Conservation (phyloP, 2,797 vertebrate species). For the Siniperca scherzeri region DNA sequence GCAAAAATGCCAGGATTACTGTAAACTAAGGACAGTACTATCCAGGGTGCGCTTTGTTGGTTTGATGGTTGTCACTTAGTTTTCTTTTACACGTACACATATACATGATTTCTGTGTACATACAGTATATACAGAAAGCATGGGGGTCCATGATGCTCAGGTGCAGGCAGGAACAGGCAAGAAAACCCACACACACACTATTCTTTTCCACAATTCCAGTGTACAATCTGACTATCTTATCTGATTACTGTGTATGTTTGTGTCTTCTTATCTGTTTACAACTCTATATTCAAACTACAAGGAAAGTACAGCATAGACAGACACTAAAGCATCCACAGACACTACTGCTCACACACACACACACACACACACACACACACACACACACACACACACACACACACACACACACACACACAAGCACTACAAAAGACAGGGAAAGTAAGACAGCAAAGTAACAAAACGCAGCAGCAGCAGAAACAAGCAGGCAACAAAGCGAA, state of each 20-base stretch:
- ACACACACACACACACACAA: slow-evolving; percentile 21
- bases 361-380: background rate
- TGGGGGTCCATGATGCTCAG: background rate
- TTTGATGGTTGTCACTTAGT: background rate
- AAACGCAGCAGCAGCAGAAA: slow-evolving; percentile 84
- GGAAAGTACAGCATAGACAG: slow-evolving; percentile 18
- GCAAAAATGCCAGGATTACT: background rate
- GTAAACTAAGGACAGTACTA: background rate
- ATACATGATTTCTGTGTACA: background rate
- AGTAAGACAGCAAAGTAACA: slow-evolving; percentile 76
- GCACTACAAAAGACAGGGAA: slow-evolving; percentile 62
- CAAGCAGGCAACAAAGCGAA: slow-evolving; percentile 76
- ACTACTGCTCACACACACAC: slow-evolving; percentile 8
- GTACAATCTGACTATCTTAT: slow-evolving; percentile 40
- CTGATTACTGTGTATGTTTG: slow-evolving; percentile 27
- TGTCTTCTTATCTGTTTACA: slow-evolving; percentile 39
- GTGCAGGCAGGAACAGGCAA: background rate
- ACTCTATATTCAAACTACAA: slow-evolving; percentile 30
- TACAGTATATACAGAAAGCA: background rate
- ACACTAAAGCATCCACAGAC: slow-evolving; percentile 29
- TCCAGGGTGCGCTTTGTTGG: background rate
- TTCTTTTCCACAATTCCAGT: slow-evolving; percentile 14
- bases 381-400: slow-evolving; percentile 11
- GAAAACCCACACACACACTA: slow-evolving; percentile 8
- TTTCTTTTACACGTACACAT: background rate